Base-by-base conservation (phyloP, 2,888 invertebrate genomes). In the Augochlorella aurata region DNA sequence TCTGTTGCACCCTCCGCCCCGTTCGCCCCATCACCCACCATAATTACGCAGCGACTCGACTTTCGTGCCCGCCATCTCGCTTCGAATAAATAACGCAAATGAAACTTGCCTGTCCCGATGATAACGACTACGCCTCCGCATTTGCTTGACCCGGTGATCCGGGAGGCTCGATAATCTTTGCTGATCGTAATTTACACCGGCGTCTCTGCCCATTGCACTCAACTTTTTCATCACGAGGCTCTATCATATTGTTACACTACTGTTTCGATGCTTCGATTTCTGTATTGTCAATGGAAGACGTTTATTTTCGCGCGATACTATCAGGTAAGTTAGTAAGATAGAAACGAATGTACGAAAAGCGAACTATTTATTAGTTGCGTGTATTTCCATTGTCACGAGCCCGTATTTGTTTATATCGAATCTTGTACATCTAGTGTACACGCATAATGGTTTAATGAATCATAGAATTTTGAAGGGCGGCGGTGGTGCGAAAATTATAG, bases 11-110 rank as follows among this genome's bases (percentile, higher is more conserved):
- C 68, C 29, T 78, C 81, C 85, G 76, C 45, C 79, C 81, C 85
- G 77, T 54, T 47, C 54, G 50, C 75, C 72, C 82, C 79, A 79
- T 79, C 85, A 78, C 76, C 82, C 76, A 66, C 77, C 81, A 89
- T 88, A 88, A 88, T 91, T 91, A 90, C 89, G 84, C 86, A 79
- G 82, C 83, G 84, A 82, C 79, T 77, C 73, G 74, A 74, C 61
- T 72, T 44, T 68, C 80, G 45, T 82, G 77, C 83, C 74, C 77
- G 79, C 85, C 69, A 81, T 49, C 86, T 80, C 77, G 77, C 77
- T 79, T 72, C 86, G 82, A 88, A 88, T 91, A 92, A 93, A 92
- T 93, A 92, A 92, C 91, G 90, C 89, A 91, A 91, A 92, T 92
- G 92, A 92, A 92, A 92, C 89, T 90, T 90, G 90, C 89, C 90